Evolutionary conservation across 2,113 vertebrate genomes (phyloP).

Genomic region (Peromyscus maniculatus): DNA sequence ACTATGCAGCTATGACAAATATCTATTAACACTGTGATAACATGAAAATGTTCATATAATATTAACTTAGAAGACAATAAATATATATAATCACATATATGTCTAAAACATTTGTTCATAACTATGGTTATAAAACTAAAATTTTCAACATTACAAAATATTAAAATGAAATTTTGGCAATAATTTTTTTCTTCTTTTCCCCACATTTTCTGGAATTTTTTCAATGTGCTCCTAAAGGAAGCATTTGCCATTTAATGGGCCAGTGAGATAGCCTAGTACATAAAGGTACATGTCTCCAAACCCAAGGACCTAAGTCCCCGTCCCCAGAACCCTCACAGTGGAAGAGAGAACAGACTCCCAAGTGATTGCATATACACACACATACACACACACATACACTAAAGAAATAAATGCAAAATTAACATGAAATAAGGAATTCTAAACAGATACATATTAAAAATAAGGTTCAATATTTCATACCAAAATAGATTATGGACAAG

Average conservation of each 20-base stretch:
- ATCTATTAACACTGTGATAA: constrained; percentile 27
- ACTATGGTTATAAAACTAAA: constrained; percentile 53
- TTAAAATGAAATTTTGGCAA: constrained; percentile 8
- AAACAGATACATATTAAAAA: constrained; percentile 40
- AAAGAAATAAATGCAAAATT: not conserved
- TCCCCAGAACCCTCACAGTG: not conserved
- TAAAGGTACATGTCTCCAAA: not conserved
- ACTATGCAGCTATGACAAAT: constrained; percentile 4
- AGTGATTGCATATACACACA: not conserved
- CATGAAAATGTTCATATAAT: constrained; percentile 42
- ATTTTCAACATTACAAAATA: constrained; percentile 3
- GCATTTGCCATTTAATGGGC: not conserved
- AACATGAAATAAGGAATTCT: constrained; percentile 45
- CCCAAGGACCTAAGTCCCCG: not conserved
- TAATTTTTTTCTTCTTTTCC: constrained; percentile 25
- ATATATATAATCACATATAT: not conserved
- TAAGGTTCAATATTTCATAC: constrained; percentile 33
- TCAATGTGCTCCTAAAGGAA: constrained; percentile 31
- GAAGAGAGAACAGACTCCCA: not conserved
- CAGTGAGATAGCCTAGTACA: not conserved
- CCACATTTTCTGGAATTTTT: constrained; percentile 38
- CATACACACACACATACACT: not conserved
- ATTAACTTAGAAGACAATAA: constrained; percentile 49
- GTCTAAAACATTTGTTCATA: constrained; percentile 34
- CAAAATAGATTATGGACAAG: constrained; percentile 45